Evolutionary conservation across 2,888 invertebrate genomes (phyloP), one percentile per base, ranked within the genome.

Genomic region (Callinectes sapidus): DNA sequence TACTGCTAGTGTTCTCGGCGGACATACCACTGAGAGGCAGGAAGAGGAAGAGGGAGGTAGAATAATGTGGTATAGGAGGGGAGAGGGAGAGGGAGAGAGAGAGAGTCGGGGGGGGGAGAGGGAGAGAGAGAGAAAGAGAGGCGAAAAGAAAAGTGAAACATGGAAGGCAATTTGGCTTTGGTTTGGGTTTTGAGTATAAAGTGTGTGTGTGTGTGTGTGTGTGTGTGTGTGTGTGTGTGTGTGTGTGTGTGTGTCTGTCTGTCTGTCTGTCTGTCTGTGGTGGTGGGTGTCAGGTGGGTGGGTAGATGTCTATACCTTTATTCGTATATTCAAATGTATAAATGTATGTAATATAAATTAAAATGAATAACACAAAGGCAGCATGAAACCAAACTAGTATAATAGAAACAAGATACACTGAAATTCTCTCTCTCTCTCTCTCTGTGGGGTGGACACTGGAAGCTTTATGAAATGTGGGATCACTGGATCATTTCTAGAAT

Each of bases 141-240:
- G 16, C 0, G 35, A 81, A 35, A 35, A 23, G n/a, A n/a, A 81
- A 35, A 14, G 14, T 8, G 81, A 81, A 32, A 81, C 81, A 81
- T 35, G 81, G 32, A 2, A 81, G 16, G 81, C 81, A 81, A 81
- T 81, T 81, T 35, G 81, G 81, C 35, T 81, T 81, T 81, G 35
- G 71, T 23, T 61, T 71, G 28, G 71, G 16, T 35, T 16, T 35
- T 10, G 35, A 81, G 81, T 16, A 35, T 35, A 14, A 81, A 81
- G 81, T 81, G 81, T 32, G 35, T 81, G 81, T 35, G 35, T 32
- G 81, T 71, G 28, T 28, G n/a, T 71, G 71, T 77, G 81, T 81
- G 23, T 35, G 81, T 81, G 81, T 81, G 81, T 81, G 81, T 32
- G 32, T 66, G 66, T 66, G 66, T 66, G 10, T 66, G 66, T 66